These are phyloP conservation scores for Tupaia tana DNA, from an alignment of 2,113 vertebrate genomes.

Conservation along the genomic window DNA sequence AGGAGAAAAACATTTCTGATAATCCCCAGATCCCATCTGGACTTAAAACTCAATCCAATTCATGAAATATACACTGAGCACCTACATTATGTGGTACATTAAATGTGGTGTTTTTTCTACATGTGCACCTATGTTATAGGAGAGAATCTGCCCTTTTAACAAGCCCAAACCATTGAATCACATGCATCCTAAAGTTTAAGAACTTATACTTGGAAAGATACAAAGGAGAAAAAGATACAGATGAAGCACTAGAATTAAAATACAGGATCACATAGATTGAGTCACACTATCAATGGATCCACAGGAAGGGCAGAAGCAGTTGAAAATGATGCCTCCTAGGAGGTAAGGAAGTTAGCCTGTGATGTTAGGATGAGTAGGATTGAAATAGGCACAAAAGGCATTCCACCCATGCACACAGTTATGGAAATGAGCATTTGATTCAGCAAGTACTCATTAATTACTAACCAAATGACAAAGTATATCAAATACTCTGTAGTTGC, in stretches of 20 bases:
- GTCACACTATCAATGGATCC: not conserved
- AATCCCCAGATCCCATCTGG: slow-evolving; percentile 2
- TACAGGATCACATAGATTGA: not conserved
- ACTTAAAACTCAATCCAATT: slow-evolving; percentile 27
- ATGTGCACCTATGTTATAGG: not conserved
- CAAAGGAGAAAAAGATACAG: slow-evolving; percentile 2
- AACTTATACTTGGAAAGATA: slow-evolving; percentile 18
- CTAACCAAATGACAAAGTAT: not conserved
- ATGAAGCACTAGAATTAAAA: slow-evolving; percentile 35
- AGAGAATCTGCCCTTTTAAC: slow-evolving; percentile 6
- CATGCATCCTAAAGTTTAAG: not conserved
- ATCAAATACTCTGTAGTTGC: not conserved
- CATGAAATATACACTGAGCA: not conserved
- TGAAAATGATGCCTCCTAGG: slow-evolving; percentile 1
- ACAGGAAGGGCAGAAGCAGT: not conserved
- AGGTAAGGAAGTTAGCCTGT: not conserved
- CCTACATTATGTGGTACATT: not conserved
- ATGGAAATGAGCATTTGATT: not conserved
- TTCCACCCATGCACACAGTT: not conserved
- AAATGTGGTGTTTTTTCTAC: not conserved
- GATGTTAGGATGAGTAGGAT: not conserved
- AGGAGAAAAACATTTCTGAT: slow-evolving; percentile 39
- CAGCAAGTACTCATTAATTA: slow-evolving; percentile 46
- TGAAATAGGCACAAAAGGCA: slow-evolving; percentile 23
- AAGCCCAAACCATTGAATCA: not conserved